Evolutionary conservation across 2,888 invertebrate species (phyloP), one percentile per base, ranked within the genome.

Genomic region (Apamea epomidion): DNA sequence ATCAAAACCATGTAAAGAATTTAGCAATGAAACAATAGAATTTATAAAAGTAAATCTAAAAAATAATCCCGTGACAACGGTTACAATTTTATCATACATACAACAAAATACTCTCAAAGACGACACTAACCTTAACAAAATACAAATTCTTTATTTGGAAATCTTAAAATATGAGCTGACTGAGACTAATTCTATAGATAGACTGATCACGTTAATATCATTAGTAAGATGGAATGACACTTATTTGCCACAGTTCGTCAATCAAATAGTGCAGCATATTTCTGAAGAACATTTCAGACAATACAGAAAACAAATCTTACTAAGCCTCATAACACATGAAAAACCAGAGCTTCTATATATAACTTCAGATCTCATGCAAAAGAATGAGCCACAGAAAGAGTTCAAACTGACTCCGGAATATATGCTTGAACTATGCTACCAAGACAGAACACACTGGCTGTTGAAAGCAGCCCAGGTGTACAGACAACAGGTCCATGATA

Each of bases 361-460:
- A 29, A 91, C 93, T 42, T 93, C 96, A 74, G 95, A 96, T 65
- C 91, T 93, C 3, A 94, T 97, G 90, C 95, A 96, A 82, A 95
- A 92, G 83, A 95, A 94, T 93, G 96, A 96, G 80, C 93, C 95
- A 21, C 95, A 95, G 65, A 96, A 95, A 78, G 94, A 95, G 87
- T 97, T 96, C 82, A 96, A 96, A 90, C 87, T 97, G 51, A 96
- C 97, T 21, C 96, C 97, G 42, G 97, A 97, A 87, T 95, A 97
- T 85, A 97, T 97, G 97, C 92, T 97, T 1, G 96, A 97, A 88
- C 90, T 97, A n/a, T 97, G 96, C 84, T 97, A 97, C 87, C 95
- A 95, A 85, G 95, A 96, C 77, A 96, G 96, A 80, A 95, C 94
- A 21, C 97, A 97, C 85, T 97, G 97, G 97, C 90, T 97, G 29